These are phyloP conservation scores for Argentina silus DNA, from an alignment of 2,797 vertebrate genomes.

Conservation along the genomic window DNA sequence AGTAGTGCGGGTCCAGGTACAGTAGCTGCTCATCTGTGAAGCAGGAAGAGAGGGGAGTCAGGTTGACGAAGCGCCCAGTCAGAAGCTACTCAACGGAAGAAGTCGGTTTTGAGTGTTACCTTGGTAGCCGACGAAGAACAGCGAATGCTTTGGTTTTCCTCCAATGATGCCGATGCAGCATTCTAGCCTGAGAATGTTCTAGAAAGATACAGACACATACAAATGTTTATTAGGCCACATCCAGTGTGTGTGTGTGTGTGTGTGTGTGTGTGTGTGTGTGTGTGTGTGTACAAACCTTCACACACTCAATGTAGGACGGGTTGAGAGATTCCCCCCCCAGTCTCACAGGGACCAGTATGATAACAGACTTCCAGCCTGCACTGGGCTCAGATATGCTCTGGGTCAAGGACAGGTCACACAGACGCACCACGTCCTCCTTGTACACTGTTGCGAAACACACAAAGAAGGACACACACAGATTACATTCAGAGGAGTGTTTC, in stretches of 20 bases:
- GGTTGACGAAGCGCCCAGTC: constrained; percentile 3
- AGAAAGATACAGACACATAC: constrained; percentile 20
- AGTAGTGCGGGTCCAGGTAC: constrained; percentile 94
- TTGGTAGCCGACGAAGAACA: constrained; percentile 92
- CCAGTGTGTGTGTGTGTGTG: neutral
- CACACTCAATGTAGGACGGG: constrained; percentile 87
- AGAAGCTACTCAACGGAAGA: constrained; percentile 14
- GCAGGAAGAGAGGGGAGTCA: constrained; percentile 26
- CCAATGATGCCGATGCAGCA: constrained; percentile 93
- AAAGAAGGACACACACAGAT: constrained; percentile 1
- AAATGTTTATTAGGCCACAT: constrained; percentile 4
- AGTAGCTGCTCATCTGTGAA: constrained; percentile 87
- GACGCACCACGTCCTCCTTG: constrained; percentile 83
- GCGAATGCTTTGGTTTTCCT: constrained; percentile 90
- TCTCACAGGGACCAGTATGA: constrained; percentile 90
- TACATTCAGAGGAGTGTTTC: neutral
- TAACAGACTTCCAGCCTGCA: constrained; percentile 83
- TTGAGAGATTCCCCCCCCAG: constrained; percentile 91
- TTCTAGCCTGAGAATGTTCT: constrained; percentile 88
- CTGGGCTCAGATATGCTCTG: constrained; percentile 45
- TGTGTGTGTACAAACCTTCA: constrained; percentile 80
- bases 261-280: neutral
- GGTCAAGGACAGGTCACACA: constrained; percentile 69
- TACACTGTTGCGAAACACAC: constrained; percentile 79
- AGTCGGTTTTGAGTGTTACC: constrained; percentile 68